These are phyloP conservation scores for Lethrus apterus DNA, from an alignment of 1,140 invertebrate genomes.

Conservation along the genomic window DNA sequence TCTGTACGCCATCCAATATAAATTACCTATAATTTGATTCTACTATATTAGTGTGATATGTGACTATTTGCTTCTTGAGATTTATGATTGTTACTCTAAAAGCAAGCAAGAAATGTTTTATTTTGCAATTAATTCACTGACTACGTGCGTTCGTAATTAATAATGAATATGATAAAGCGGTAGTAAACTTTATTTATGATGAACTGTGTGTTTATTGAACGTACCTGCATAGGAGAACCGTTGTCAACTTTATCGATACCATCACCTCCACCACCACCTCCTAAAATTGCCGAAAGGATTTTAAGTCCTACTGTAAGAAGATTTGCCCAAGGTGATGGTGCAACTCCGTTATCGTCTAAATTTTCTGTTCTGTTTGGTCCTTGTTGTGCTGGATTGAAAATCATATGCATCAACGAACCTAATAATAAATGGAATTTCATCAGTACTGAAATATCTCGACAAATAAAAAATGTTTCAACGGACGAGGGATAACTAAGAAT, in stretches of 20 bases:
- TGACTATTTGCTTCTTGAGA: no score
- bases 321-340: conserved; percentile 76
- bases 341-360: conserved; percentile 56
- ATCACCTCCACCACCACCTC: conserved; percentile 56
- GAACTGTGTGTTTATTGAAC: conserved; percentile 9
- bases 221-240: conserved; percentile 76
- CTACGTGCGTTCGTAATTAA: no score
- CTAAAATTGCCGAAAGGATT: conserved; percentile 73
- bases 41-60: no score
- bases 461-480: no score
- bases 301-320: conserved; percentile 71
- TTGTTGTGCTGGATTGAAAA: conserved; percentile 59
- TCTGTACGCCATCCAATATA: no score
- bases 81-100: no score
- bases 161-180: no score
- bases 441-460: background rate
- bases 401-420: conserved; percentile 77
- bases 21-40: no score
- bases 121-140: no score
- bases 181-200: no score
- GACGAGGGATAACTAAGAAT: no score
- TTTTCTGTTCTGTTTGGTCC: conserved; percentile 77
- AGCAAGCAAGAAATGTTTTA: no score
- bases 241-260: conserved; percentile 86
- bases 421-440: background rate